phyloP scores from a whole-genome alignment of 2,797 vertebrate genomes.

The Pangasius djambal region DNA sequence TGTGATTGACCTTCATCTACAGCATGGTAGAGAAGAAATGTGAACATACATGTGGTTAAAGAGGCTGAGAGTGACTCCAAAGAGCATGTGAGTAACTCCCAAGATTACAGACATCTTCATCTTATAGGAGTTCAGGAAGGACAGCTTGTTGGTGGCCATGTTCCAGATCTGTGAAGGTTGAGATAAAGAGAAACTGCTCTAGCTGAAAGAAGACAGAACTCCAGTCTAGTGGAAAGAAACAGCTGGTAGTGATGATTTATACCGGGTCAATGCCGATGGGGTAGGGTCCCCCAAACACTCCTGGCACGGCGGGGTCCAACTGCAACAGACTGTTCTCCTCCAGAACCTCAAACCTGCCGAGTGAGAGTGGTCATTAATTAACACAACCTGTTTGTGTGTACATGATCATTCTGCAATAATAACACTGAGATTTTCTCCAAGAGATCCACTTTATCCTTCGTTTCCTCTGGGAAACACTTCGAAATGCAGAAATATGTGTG shows the following conservation, averaged over 20 bases:
- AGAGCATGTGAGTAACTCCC: slow-evolving; percentile 94
- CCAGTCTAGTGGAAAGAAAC: slow-evolving; percentile 15
- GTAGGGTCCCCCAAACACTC: slow-evolving; percentile 92
- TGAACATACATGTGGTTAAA: slow-evolving; percentile 79
- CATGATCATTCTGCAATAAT: not conserved
- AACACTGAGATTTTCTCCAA: not conserved
- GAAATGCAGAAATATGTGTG: not conserved
- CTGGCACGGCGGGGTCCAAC: slow-evolving; percentile 82
- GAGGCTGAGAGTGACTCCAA: slow-evolving; percentile 83
- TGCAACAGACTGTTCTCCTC: slow-evolving; percentile 77
- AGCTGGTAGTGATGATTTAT: slow-evolving; percentile 52
- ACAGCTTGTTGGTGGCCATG: slow-evolving; percentile 91
- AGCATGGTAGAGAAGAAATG: not conserved
- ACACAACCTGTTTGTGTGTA: not conserved
- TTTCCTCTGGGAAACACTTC: not conserved
- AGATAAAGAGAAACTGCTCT: not conserved
- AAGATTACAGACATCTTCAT: slow-evolving; percentile 99
- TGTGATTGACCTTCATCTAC: not conserved
- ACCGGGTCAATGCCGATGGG: slow-evolving; percentile 97
- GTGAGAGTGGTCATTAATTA: slow-evolving; percentile 5
- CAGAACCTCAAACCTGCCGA: slow-evolving; percentile 76
- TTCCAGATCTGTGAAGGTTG: slow-evolving; percentile 88
- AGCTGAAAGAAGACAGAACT: not conserved
- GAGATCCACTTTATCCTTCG: not conserved
- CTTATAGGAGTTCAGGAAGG: slow-evolving; percentile 98